These are phyloP conservation scores for Diadema setosum DNA, from an alignment of 35 echinoderm and acorn worm genomes.

Conservation along the genomic window DNA sequence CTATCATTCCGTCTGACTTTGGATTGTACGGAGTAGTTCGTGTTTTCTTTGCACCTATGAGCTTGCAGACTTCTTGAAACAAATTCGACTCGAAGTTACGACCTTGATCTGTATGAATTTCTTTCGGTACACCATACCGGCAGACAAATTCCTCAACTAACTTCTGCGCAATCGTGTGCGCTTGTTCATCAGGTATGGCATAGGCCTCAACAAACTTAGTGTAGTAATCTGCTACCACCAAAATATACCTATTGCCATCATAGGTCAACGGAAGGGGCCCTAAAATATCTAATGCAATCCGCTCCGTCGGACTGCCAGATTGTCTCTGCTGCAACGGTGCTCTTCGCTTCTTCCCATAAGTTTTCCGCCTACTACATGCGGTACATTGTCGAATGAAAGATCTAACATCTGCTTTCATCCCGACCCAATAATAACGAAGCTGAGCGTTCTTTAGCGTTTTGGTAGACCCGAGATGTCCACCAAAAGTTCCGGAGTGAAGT, in stretches of 20 bases:
- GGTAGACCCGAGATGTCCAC: background rate
- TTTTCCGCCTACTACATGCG: background rate
- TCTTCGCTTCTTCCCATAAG: background rate
- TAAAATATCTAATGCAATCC: background rate
- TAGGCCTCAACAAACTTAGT: slow-evolving; percentile 3
- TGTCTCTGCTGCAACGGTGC: background rate
- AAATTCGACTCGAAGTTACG: slow-evolving; percentile 53
- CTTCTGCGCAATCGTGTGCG: slow-evolving; percentile 9
- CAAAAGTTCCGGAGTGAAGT: background rate
- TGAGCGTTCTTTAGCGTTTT: background rate
- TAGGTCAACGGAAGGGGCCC: slow-evolving; percentile 35
- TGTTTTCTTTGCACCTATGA: slow-evolving; percentile 1
- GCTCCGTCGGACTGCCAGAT: background rate
- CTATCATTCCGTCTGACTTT: slow-evolving; percentile 25
- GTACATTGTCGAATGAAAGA: background rate
- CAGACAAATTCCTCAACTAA: slow-evolving; percentile 59
- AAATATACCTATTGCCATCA: slow-evolving; percentile 31
- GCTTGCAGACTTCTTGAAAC: slow-evolving; percentile 1
- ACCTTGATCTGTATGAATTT: slow-evolving; percentile 58
- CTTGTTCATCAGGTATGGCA: background rate
- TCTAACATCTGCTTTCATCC: background rate
- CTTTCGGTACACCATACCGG: slow-evolving; percentile 41
- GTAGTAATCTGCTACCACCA: slow-evolving; percentile 70
- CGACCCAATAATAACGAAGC: background rate
- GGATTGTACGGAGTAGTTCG: slow-evolving; percentile 38